These are phyloP conservation scores for Sceloporus undulatus DNA, from an alignment of 2,113 vertebrate species.

Conservation along the genomic window DNA sequence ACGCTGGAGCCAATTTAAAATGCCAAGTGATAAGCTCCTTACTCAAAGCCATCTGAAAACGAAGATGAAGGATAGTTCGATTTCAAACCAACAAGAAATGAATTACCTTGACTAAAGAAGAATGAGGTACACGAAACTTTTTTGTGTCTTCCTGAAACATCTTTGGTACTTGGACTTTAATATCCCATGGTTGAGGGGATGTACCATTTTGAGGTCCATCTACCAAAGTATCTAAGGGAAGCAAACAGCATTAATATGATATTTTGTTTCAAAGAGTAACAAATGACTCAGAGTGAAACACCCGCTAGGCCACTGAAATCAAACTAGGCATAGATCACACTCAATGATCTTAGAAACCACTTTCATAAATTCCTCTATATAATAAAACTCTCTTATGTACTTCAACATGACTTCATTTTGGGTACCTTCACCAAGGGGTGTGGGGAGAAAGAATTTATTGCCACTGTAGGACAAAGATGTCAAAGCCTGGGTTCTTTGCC, in stretches of 20 bases:
- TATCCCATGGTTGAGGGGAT: slow-evolving; percentile 83
- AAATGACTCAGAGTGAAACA: not conserved
- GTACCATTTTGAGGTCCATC: slow-evolving; percentile 79
- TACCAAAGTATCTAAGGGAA: slow-evolving; percentile 75
- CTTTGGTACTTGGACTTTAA: slow-evolving; percentile 73
- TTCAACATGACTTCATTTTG: too few relatives aligned
- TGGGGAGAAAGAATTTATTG: too few relatives aligned
- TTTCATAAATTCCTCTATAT: not conserved
- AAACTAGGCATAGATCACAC: not conserved
- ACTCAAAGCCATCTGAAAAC: not conserved
- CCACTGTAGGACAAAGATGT: too few relatives aligned
- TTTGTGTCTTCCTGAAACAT: slow-evolving; percentile 77
- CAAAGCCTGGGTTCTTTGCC: too few relatives aligned
- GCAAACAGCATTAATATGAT: not conserved
- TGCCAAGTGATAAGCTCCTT: too few relatives aligned
- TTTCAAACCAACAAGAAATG: not conserved
- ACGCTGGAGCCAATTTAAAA: too few relatives aligned
- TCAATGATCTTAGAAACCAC: not conserved
- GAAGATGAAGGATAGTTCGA: not conserved
- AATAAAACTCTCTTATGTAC: too few relatives aligned
- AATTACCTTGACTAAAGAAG: slow-evolving; percentile 81
- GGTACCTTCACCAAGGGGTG: too few relatives aligned
- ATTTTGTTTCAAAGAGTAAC: not conserved
- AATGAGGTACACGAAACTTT: slow-evolving; percentile 80
- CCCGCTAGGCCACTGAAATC: not conserved